Percentiles rank a stretch among this genome's conserved stretches.
Evolutionary conservation across 2,113 vertebrate genomes (phyloP).

Genomic region (Jaculus jaculus): DNA sequence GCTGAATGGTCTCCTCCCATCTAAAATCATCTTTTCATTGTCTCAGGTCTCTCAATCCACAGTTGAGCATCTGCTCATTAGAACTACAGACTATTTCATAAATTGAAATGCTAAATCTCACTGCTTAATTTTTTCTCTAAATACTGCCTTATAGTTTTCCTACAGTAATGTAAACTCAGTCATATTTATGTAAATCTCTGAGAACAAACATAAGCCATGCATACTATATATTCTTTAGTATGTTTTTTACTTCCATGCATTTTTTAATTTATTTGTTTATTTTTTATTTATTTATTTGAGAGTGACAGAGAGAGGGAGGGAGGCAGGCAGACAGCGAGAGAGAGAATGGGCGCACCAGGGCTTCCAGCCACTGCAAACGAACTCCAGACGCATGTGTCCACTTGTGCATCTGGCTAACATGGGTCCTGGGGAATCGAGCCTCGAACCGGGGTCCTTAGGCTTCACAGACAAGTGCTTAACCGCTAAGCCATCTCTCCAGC

Average conservation of each 20-base stretch:
- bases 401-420: too few species aligned
- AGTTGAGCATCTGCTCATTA: conserved; percentile 86
- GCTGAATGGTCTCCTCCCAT: conserved; percentile 80
- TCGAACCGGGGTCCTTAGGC: too few species aligned
- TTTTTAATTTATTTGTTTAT: too few species aligned
- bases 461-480: too few species aligned
- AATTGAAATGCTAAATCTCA: conserved; percentile 73
- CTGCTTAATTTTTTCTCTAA: conserved; percentile 29
- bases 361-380: too few species aligned
- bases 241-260: background rate
- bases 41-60: conserved; percentile 78
- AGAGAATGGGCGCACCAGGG: too few species aligned
- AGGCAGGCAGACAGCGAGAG: too few species aligned
- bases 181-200: conserved; percentile 67
- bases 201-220: conserved; percentile 62
- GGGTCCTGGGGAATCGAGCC: too few species aligned
- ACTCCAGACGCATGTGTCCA: too few species aligned
- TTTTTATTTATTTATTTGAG: too few species aligned
- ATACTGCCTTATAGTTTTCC: conserved; percentile 70
- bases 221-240: conserved; percentile 54
- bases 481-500: too few species aligned
- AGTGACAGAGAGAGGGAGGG: too few species aligned
- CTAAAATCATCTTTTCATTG: conserved; percentile 82
- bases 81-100: conserved; percentile 76
- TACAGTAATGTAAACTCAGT: conserved; percentile 74